Base-by-base conservation (phyloP, 2,888 invertebrate species). In the Eulithis testata region DNA sequence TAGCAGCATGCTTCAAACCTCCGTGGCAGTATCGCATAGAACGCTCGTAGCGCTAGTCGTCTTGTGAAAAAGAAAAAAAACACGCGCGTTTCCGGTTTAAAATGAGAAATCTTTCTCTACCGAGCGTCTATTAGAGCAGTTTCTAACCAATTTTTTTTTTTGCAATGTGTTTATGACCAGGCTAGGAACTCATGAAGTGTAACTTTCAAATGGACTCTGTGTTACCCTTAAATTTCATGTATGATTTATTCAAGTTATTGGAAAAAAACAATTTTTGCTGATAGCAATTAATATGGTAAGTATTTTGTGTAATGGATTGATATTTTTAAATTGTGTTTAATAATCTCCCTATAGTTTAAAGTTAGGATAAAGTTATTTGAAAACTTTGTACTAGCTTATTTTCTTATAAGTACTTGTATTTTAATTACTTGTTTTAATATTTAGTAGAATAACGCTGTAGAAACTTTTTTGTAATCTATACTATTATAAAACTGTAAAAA, bases 211-310 rank as follows among this genome's bases (percentile, higher is more conserved):
- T 85, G 90, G 87, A 88, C 87, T 85, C 77, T 85, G 90, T 86
- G 89, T 76, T 83, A 82, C 83, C 80, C 85, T 86, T 80, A 89
- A 88, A 79, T 88, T 93, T 88, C 90, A 93, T 93, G 92, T 91
- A 93, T 93, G 92, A 92, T 91, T 93, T 92, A 92, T 93, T 90
- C 88, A 92, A 91, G 83, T 88, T 85, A 84, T 88, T 88, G 92
- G 92, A 91, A 83, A 87, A 87, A 87, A 87, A 83, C 83, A 91
- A 87, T 82, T 89, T 90, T 91, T 92, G 91, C 91, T 91, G 71
- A 86, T 91, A 85, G 92, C 93, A 90, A 89, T 91, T 88, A 91
- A 90, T 81, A 88, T 88, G 92, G 93, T 93, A 74, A 93, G 93
- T 91, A 71, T 44, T 9, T 40, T 40, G 9, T 6, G 6, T 40